Evolutionary conservation across 2,797 vertebrate genomes (phyloP).

Genomic region (Nothura maculosa): DNA sequence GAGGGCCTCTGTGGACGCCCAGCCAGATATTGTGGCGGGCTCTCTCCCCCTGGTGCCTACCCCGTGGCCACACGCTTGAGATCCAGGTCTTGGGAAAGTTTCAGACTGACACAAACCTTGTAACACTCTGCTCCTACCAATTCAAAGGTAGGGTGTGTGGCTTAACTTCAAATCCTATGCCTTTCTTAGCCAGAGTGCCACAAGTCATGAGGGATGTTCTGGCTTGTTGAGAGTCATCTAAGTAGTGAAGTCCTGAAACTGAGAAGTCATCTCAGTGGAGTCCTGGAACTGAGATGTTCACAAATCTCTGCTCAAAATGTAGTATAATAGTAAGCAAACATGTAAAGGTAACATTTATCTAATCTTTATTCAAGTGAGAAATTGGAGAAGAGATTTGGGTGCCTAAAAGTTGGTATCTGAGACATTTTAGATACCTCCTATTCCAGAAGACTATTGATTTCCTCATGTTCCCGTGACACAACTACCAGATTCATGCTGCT

Average conservation of each 20-base stretch:
- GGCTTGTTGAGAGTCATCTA: neutral
- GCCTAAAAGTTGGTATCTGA: neutral
- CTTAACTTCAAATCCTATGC: neutral
- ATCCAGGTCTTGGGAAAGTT: neutral
- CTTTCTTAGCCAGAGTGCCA: neutral
- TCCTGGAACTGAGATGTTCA: neutral
- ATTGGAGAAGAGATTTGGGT: neutral
- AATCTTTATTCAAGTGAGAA: neutral
- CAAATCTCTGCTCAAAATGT: neutral
- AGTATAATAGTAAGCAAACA: neutral
- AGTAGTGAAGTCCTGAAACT: neutral
- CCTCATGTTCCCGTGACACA: neutral
- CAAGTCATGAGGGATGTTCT: neutral
- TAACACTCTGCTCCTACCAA: neutral
- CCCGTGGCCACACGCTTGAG: neutral
- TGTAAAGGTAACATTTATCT: neutral
- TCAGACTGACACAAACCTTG: constrained; percentile 1
- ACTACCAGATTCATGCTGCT: neutral
- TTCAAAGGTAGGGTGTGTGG: neutral
- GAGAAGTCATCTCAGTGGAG: neutral
- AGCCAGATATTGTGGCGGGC: neutral
- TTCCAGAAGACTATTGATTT: neutral
- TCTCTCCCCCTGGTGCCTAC: neutral
- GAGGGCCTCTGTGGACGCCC: neutral
- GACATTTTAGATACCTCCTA: neutral